phyloP scores from a whole-genome alignment of 2,888 invertebrate genomes.

The Temnothorax rugatulus region DNA sequence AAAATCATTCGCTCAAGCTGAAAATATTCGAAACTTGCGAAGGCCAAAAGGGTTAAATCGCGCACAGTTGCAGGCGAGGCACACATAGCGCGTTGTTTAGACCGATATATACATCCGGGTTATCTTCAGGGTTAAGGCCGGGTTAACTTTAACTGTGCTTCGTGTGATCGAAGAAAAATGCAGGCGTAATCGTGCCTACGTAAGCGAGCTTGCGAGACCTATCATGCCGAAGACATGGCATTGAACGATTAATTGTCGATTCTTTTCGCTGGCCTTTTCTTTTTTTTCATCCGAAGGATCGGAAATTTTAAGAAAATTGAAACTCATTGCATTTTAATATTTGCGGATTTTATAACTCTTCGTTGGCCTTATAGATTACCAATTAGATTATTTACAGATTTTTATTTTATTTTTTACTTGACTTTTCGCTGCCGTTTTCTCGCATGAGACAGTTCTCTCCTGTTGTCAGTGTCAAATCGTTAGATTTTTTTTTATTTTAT shows the following conservation, averaged over 20 bases:
- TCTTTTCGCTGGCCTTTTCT: background rate
- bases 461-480: no score
- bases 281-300: background rate
- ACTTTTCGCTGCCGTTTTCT: background rate
- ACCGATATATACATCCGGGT: conserved; percentile 35
- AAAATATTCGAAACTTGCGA: conserved; percentile 20
- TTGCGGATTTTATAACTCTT: no score
- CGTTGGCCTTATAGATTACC: background rate
- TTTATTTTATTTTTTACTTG: background rate
- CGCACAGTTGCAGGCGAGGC: background rate
- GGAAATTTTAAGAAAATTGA: background rate
- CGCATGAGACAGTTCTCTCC: no score
- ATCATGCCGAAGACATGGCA: background rate
- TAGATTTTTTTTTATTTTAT: no score
- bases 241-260: conserved; percentile 11
- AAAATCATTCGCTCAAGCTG: conserved; percentile 7
- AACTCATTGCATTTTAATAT: background rate
- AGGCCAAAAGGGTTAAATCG: background rate
- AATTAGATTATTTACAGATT: background rate
- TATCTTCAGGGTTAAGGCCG: conserved; percentile 45
- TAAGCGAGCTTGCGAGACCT: background rate
- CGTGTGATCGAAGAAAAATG: conserved; percentile 25
- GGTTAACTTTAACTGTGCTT: conserved; percentile 25
- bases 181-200: conserved; percentile 11
- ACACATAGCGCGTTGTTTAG: background rate